phyloP scores from a whole-genome alignment of 2,113 vertebrate genomes.

The Melanerpes formicivorus region DNA sequence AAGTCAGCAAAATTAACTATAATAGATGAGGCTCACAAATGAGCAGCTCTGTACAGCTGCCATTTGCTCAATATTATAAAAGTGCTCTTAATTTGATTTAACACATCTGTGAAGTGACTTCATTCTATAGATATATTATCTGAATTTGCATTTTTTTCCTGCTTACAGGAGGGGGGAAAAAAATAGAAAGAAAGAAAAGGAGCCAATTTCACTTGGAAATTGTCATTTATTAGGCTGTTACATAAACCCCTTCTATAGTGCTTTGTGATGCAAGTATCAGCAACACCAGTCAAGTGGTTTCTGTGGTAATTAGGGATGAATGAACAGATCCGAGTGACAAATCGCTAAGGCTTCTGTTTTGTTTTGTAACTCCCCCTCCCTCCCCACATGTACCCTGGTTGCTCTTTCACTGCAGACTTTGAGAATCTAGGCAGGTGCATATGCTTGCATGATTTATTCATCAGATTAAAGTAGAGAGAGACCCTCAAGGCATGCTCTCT shows the following conservation, averaged over 20 bases:
- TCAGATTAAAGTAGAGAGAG: not conserved
- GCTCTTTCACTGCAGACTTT: not conserved
- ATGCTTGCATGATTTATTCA: not conserved
- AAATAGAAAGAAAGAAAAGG: not conserved
- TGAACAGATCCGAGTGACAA: not conserved
- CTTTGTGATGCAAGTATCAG: constrained; percentile 14
- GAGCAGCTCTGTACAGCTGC: constrained; percentile 56
- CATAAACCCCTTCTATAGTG: constrained; percentile 8
- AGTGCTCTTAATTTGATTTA: constrained; percentile 61
- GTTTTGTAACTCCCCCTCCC: not conserved
- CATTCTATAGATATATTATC: constrained; percentile 63
- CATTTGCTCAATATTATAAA: constrained; percentile 65
- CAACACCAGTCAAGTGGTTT: not conserved
- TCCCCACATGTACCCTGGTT: not conserved
- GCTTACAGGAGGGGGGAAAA: not conserved
- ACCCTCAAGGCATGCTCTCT: not conserved
- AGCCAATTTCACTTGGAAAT: constrained; percentile 12
- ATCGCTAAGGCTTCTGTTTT: not conserved
- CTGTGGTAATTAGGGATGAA: not conserved
- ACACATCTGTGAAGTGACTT: constrained; percentile 59
- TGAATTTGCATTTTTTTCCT: constrained; percentile 53
- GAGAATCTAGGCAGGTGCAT: not conserved
- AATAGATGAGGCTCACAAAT: constrained; percentile 58
- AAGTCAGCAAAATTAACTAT: constrained; percentile 64
- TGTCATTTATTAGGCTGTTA: constrained; percentile 25